Conservation (phyloP, 2,797 vertebrate genomes). For the Merluccius polli region DNA sequence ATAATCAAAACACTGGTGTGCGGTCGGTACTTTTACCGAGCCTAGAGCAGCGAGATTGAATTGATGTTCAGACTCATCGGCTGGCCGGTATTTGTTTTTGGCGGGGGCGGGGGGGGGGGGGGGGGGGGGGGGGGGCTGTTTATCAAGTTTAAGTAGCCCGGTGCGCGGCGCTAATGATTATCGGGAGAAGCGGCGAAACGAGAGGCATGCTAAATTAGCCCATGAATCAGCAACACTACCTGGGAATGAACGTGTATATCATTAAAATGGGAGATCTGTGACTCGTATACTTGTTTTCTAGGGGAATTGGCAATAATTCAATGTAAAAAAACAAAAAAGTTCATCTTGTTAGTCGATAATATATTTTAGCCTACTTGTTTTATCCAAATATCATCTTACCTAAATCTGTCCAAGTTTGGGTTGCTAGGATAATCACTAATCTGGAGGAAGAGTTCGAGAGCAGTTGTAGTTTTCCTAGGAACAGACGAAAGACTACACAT, state of each 20-base stretch:
- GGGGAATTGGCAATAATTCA: background rate
- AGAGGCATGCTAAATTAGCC: slow-evolving; percentile 1
- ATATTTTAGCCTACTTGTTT: background rate
- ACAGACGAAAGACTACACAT: background rate
- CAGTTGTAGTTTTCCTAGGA: background rate
- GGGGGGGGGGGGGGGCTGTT: background rate
- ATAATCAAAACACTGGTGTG: background rate
- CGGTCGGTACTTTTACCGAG: background rate
- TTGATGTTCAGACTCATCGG: background rate
- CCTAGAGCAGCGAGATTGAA: background rate
- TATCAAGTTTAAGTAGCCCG: background rate
- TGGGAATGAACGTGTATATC: background rate
- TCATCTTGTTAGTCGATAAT: background rate
- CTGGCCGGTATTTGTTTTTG: background rate
- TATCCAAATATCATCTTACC: background rate
- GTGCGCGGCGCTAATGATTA: background rate
- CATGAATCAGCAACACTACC: slow-evolving; percentile 1
- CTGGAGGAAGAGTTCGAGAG: background rate
- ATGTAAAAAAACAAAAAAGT: background rate
- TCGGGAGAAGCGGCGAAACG: background rate
- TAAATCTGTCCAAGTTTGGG: background rate
- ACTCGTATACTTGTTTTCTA: background rate
- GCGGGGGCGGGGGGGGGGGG: too few relatives aligned
- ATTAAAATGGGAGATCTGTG: slow-evolving; percentile 1
- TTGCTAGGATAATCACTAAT: background rate